A percentile compares a stretch with the other conserved stretches of the same genome.
Evolutionary conservation across 1,140 invertebrate species (phyloP).

Genomic region (Trachymyrmex cornetzi): DNA sequence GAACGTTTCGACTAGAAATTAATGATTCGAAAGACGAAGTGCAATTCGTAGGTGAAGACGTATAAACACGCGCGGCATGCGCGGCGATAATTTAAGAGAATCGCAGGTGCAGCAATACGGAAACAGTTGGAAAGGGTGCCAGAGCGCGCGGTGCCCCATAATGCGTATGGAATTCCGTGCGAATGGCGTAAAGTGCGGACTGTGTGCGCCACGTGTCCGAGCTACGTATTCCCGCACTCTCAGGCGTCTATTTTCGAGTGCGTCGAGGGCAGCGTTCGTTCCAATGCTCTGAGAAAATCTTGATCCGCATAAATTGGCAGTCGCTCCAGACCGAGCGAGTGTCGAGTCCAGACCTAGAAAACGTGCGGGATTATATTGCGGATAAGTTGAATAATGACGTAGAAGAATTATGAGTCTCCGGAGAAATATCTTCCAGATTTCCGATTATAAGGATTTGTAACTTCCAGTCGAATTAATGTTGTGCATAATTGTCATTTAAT

Average conservation of each 20-base stretch:
- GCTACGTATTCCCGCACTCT: conserved; percentile 61
- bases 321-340: neutral
- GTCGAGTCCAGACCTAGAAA: neutral
- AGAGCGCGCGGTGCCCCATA: neutral
- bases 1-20: too few relatives aligned
- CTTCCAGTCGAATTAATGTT: neutral
- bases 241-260: conserved; percentile 68
- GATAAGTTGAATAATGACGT: neutral
- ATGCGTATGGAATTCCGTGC: conserved; percentile 41
- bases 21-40: neutral
- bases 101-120: neutral
- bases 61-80: neutral
- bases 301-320: conserved; percentile 33
- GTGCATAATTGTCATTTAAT: neutral
- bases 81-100: conserved; percentile 19
- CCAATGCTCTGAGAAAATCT: conserved; percentile 19
- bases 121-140: conserved; percentile 25
- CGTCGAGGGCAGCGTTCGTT: conserved; percentile 37
- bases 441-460: neutral
- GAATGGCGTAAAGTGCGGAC: conserved; percentile 35
- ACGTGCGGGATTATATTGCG: neutral
- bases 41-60: neutral
- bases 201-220: conserved; percentile 60
- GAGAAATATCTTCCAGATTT: conserved; percentile 1
- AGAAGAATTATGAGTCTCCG: neutral